Percentiles rank a stretch among this genome's conserved stretches.
Evolutionary conservation across 2,888 invertebrate species (phyloP).

Genomic region (Leptopilina myrica): DNA sequence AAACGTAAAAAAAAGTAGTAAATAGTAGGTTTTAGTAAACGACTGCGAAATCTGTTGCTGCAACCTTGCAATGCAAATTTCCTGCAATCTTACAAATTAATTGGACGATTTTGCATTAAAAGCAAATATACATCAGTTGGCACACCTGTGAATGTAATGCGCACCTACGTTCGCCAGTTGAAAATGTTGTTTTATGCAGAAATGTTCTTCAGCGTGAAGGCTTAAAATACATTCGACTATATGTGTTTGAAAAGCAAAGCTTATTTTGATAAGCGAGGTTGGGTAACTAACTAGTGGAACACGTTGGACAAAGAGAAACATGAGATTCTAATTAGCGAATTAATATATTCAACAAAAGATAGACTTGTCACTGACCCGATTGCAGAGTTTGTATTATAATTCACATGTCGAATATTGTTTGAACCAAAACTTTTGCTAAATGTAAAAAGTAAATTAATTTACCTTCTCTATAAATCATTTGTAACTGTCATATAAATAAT

Average conservation of each 20-base stretch:
- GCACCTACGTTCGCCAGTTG: neutral
- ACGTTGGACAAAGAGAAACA: constrained; percentile 34
- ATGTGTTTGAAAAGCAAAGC: constrained; percentile 11
- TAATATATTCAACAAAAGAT: constrained; percentile 22
- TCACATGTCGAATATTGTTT: constrained; percentile 9
- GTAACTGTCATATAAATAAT: too few relatives aligned
- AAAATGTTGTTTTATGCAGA: neutral
- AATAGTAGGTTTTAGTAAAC: too few relatives aligned
- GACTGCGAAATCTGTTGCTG: too few relatives aligned
- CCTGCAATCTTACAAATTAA: too few relatives aligned
- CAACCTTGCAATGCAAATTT: too few relatives aligned
- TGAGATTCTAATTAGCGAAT: constrained; percentile 35
- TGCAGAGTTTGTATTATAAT: neutral
- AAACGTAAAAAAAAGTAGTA: too few relatives aligned
- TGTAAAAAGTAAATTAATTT: neutral
- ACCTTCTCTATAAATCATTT: neutral
- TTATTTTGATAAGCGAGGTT: constrained; percentile 19
- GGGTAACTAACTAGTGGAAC: constrained; percentile 24
- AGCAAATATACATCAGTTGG: too few relatives aligned
- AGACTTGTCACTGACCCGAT: constrained; percentile 18
- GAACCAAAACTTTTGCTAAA: neutral
- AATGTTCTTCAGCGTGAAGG: neutral
- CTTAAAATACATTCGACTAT: constrained; percentile 5
- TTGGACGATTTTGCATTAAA: too few relatives aligned
- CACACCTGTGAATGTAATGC: too few relatives aligned